Base-by-base conservation (phyloP, 2,113 vertebrate genomes). In the Leucosticte australis region DNA sequence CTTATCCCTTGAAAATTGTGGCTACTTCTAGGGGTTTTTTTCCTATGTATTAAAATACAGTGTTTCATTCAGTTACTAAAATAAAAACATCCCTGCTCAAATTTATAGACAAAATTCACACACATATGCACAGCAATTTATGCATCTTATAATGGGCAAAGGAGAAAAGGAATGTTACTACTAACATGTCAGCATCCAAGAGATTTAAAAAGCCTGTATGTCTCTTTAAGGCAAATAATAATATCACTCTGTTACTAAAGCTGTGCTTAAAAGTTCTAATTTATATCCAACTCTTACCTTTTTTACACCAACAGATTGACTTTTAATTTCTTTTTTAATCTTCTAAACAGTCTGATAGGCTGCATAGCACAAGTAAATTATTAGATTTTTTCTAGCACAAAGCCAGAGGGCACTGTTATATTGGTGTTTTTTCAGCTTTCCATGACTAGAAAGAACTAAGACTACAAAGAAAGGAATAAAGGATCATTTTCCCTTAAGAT, bases 351-450 rank as follows among this genome's bases (percentile, higher is more conserved):
- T 26, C 67, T 85, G 59, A 52, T 5, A 69, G 27, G n/a, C 10
- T 70, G 56, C 63, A 87, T 9, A 94, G 56, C 73, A 92, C 52
- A 78, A 90, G 26, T 31, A 28, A 74, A 26, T 67, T 75, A 30
- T 3, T 57, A 76, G 33, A 35, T 24, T 59, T 87, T 89, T 90
- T 22, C 82, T 46, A 90, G 65, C 83, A 82, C 56, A 86, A 96
- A 95, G 92, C 83, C 93, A 97, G 95, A 93, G 95, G 88, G 92
- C 88, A 95, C 86, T 81, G 71, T 94, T 68, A 88, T 83, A 86
- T 91, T 75, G 76, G 0, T 16, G 49, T 37, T 83, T 87, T 89
- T 86, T 86, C 87, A 92, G 85, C n/a, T 41, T 70, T 74, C 28
- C 35, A 64, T 63, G 18, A 78, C 55, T 89, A 80, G 44, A 86